Base-by-base conservation (phyloP, 1,140 invertebrate genomes). In the Drosophila malerkotliana region DNA sequence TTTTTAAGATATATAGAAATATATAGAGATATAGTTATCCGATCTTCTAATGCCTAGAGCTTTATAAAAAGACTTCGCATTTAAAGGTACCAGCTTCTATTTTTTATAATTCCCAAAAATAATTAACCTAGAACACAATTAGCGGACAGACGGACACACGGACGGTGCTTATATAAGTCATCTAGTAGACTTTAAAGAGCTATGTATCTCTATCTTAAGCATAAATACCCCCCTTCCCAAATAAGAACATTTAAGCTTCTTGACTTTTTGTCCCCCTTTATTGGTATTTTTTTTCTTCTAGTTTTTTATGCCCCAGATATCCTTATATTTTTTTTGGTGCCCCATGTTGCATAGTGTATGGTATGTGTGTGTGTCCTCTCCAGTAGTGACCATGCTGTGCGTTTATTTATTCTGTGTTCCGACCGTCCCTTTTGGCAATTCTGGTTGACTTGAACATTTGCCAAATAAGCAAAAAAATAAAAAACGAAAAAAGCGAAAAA, bases 381-480 rank as follows among this genome's bases (percentile, higher is more conserved):
- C 9, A 47, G 28, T 45, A 24, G 34, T 34, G 45, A 39, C 57
- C 63, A 47, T 48, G 66, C 56, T 72, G 60, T 66, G 68, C 57
- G 55, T 77, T 85, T 81, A 67, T 84, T 73, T 84, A 81, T 81
- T 77, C 37, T 66, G 68, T 44, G 18, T 18, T 18, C 18, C 18
- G 18, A 18, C 28, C 59, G 64, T 67, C 58, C 49, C 48, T 83
- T 81, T 80, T 85, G 67, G 80, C 67, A 71, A 80, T 84, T 74
- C 26, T 74, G 51, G 77, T 64, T 69, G 68, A 81, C 64, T 85
- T 85, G 81, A 85, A 81, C 77, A 64, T 82, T 85, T 87, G 81
- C 81, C 81, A 85, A 85, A 81, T 85, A 85, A 85, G 81, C 82
- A 61, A 77, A 41, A 41, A 7, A 5, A 7, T 4, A 14, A 66